Evolutionary conservation across 37 sponge, comb jelly and placozoan genomes (phyloP).

Genomic region (Cladorhizidae sp.): DNA sequence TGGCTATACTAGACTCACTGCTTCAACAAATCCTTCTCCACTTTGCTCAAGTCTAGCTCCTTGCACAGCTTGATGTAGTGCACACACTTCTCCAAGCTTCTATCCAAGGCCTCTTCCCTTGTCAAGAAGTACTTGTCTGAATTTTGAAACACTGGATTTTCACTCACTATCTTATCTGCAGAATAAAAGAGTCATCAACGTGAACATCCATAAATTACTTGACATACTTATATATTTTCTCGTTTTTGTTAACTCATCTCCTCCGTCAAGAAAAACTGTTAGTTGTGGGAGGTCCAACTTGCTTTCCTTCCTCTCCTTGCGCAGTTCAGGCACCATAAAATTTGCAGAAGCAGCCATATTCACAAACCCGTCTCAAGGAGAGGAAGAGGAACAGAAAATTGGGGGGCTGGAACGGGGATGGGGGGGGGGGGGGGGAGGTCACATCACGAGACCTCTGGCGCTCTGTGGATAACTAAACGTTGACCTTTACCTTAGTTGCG

Average conservation of each 20-base stretch:
- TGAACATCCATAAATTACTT: background rate
- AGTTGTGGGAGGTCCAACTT: slow-evolving; percentile 59
- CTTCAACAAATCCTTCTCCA: slow-evolving; percentile 8
- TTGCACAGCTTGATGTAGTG: slow-evolving; percentile 22
- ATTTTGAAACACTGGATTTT: slow-evolving; percentile 49
- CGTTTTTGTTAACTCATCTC: slow-evolving; percentile 57
- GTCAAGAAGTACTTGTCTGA: slow-evolving; percentile 58
- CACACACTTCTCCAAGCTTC: slow-evolving; percentile 48
- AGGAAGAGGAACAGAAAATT: background rate
- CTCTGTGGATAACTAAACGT: no score
- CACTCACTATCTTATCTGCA: slow-evolving; percentile 40
- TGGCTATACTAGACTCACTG: background rate
- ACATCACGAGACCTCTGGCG: no score
- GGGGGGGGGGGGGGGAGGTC: no score
- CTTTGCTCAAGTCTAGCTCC: slow-evolving; percentile 22
- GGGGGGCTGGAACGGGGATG: slow-evolving; percentile 7
- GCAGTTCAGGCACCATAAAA: slow-evolving; percentile 60
- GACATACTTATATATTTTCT: slow-evolving; percentile 56
- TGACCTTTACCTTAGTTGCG: no score
- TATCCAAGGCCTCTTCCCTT: slow-evolving; percentile 62
- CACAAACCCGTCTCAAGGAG: background rate
- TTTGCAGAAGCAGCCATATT: slow-evolving; percentile 1
- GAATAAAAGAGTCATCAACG: no score
- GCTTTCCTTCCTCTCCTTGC: slow-evolving; percentile 56
- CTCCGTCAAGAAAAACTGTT: slow-evolving; percentile 62